Conservation (phyloP, 2,113 vertebrate genomes). For the Maccullochella peelii region DNA sequence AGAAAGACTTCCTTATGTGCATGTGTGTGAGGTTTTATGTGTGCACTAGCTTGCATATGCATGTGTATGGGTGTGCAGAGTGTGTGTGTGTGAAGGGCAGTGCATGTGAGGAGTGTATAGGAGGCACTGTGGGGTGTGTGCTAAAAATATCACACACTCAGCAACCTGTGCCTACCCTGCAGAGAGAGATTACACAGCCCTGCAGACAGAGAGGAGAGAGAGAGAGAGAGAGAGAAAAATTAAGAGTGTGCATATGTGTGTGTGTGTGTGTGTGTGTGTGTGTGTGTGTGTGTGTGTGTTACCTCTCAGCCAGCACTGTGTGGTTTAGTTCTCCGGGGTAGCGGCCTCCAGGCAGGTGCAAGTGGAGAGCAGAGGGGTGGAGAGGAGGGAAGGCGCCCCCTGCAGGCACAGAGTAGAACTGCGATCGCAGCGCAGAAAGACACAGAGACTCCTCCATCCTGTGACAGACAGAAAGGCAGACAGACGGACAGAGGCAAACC, state of each 20-base stretch:
- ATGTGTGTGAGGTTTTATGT: constrained; percentile 7
- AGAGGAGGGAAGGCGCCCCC: constrained; percentile 90
- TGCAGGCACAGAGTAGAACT: constrained; percentile 91
- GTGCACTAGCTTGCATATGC: constrained; percentile 35
- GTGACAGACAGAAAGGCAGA: constrained; percentile 33
- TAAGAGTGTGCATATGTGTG: neutral
- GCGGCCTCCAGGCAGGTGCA: constrained; percentile 91
- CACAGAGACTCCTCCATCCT: constrained; percentile 97
- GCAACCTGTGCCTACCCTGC: constrained; percentile 76
- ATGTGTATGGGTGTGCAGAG: constrained; percentile 1
- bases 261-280: neutral
- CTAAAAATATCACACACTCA: constrained; percentile 81
- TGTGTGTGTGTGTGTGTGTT: constrained; percentile 27
- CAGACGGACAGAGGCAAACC: neutral
- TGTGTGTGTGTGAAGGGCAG: constrained; percentile 56
- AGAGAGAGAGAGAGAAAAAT: neutral
- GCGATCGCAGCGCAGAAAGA: constrained; percentile 91
- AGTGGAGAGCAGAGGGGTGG: constrained; percentile 93
- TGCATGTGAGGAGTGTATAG: constrained; percentile 69
- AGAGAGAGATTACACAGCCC: constrained; percentile 71
- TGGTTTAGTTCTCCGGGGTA: constrained; percentile 90
- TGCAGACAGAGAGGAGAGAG: constrained; percentile 31
- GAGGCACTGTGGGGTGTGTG: constrained; percentile 72
- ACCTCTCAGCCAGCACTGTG: constrained; percentile 89
- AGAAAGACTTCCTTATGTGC: constrained; percentile 33